A percentile compares a stretch with the other conserved stretches of the same genome.
Evolutionary conservation across 2,113 vertebrate species (phyloP).

Genomic region (Excalfactoria chinensis): DNA sequence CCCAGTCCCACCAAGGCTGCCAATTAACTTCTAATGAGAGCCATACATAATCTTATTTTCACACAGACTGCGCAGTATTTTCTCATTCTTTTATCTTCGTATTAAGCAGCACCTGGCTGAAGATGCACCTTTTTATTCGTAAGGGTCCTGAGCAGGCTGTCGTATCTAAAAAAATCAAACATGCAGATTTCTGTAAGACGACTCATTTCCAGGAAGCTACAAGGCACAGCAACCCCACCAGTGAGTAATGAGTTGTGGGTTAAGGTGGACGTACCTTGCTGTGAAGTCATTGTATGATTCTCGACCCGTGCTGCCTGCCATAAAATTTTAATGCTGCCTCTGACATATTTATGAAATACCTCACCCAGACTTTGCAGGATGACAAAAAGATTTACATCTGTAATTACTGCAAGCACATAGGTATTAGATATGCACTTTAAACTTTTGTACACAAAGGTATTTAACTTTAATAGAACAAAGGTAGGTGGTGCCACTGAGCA

Average conservation of each 20-base stretch:
- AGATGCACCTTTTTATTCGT: not conserved
- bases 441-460: slow-evolving; percentile 67
- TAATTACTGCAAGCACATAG: slow-evolving; percentile 69
- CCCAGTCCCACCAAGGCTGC: not conserved
- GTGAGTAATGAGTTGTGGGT: slow-evolving; percentile 81
- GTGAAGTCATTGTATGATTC: slow-evolving; percentile 80
- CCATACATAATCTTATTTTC: not conserved
- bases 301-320: slow-evolving; percentile 79
- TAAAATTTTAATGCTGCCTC: slow-evolving; percentile 85
- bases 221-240: slow-evolving; percentile 39
- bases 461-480: slow-evolving; percentile 68
- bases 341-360: slow-evolving; percentile 82
- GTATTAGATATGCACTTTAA: slow-evolving; percentile 59
- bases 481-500: slow-evolving; percentile 39
- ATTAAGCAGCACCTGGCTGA: not conserved
- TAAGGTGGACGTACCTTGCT: slow-evolving; percentile 81
- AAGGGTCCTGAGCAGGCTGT: not conserved
- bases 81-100: not conserved
- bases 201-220: slow-evolving; percentile 32
- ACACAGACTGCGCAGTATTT: not conserved
- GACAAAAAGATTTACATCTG: slow-evolving; percentile 78
- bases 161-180: slow-evolving; percentile 27
- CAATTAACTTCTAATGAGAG: slow-evolving; percentile 27
- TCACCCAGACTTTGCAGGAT: slow-evolving; percentile 68
- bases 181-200: slow-evolving; percentile 32